A percentile compares a stretch with the other conserved stretches of the same genome.
phyloP scores from a whole-genome alignment of 2,888 invertebrate genomes.

The Xanthia icteritia region DNA sequence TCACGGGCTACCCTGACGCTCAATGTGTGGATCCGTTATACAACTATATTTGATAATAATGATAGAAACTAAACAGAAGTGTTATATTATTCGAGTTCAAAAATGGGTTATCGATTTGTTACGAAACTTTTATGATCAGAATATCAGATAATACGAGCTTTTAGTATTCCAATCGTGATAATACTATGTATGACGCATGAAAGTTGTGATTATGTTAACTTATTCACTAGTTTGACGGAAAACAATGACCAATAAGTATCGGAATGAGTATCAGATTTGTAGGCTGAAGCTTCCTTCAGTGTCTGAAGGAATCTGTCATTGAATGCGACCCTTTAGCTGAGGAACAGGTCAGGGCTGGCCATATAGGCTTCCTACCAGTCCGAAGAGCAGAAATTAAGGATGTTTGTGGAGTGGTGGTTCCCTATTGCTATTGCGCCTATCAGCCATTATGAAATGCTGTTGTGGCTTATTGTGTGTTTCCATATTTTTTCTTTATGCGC shows the following conservation, averaged over 20 bases:
- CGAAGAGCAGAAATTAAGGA: too few relatives aligned
- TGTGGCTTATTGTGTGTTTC: too few relatives aligned
- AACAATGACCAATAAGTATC: neutral
- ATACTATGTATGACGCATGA: conserved; percentile 6
- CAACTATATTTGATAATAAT: conserved; percentile 7
- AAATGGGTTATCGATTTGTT: conserved; percentile 21
- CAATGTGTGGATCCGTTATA: conserved; percentile 7
- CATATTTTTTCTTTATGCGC: too few relatives aligned
- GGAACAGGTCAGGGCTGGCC: too few relatives aligned
- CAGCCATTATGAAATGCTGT: too few relatives aligned
- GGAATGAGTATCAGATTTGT: neutral
- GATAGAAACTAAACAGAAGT: neutral
- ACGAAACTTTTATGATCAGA: conserved; percentile 15
- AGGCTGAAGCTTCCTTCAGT: neutral
- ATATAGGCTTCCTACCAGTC: too few relatives aligned
- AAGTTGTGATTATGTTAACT: neutral
- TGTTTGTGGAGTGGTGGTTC: too few relatives aligned
- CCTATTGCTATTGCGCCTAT: too few relatives aligned
- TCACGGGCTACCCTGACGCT: neutral
- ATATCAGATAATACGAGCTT: conserved; percentile 8
- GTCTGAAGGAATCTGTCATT: too few relatives aligned
- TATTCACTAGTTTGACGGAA: neutral
- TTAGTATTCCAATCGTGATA: conserved; percentile 21
- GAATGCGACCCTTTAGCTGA: too few relatives aligned
- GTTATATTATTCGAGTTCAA: neutral